These are phyloP conservation scores for Hybognathus amarus DNA, from an alignment of 2,797 vertebrate genomes.

Conservation along the genomic window DNA sequence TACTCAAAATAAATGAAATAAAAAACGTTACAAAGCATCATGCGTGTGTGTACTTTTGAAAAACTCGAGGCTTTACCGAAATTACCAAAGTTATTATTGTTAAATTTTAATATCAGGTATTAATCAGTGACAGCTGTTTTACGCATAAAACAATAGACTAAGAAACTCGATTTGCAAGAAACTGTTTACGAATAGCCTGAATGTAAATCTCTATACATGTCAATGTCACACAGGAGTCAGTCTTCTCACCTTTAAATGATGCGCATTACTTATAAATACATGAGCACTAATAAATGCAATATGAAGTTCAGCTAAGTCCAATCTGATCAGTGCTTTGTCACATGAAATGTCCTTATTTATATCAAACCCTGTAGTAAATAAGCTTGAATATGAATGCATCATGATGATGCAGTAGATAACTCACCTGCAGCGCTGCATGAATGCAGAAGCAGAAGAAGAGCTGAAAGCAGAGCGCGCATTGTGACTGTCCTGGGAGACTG, in stretches of 20 bases:
- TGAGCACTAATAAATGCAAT: background rate
- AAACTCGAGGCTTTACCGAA: background rate
- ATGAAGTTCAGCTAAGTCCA: background rate
- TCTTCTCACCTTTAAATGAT: background rate
- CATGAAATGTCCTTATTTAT: background rate
- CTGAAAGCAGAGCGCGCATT: conserved; percentile 70
- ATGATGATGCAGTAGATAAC: conserved; percentile 33
- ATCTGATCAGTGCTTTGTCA: background rate
- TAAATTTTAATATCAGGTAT: background rate
- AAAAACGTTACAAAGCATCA: background rate
- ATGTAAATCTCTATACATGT: no score
- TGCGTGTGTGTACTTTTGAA: background rate
- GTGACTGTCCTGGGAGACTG: conserved; percentile 51
- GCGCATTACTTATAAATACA: background rate
- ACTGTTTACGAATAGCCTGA: background rate
- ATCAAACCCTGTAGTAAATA: background rate
- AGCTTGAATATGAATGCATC: background rate
- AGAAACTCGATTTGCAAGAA: background rate
- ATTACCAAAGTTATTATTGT: background rate
- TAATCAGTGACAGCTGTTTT: background rate
- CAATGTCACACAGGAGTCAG: background rate
- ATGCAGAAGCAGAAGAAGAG: conserved; percentile 64
- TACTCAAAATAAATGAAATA: background rate
- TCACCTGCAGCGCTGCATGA: conserved; percentile 69
- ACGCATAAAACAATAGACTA: background rate